Evolutionary conservation across 2,113 vertebrate genomes (phyloP).

Genomic region (Chrysochloris asiatica): DNA sequence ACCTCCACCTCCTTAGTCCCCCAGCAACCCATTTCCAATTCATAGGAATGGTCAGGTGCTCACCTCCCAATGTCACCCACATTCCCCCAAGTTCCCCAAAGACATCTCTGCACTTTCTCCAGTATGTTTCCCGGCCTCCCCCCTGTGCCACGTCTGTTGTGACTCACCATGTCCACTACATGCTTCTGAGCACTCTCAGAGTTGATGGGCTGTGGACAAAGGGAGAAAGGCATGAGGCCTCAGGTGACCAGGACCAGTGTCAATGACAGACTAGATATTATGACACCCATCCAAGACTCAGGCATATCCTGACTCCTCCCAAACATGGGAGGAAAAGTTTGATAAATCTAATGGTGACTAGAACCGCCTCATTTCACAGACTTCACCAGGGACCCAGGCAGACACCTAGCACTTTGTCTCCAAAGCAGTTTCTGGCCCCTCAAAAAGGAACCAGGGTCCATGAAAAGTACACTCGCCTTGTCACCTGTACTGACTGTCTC

Average conservation of each 20-base stretch:
- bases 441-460: neutral
- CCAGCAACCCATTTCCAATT: neutral
- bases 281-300: too few species aligned
- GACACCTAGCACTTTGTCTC: neutral
- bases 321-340: neutral
- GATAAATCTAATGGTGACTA: neutral
- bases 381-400: too few species aligned
- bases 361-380: neutral
- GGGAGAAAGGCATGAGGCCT: neutral
- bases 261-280: neutral
- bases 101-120: neutral
- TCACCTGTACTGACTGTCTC: fast-evolving
- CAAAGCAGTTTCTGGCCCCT: neutral
- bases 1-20: neutral
- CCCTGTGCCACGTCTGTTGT: fast-evolving
- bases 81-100: neutral
- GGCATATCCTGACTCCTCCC: neutral
- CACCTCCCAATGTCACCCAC: neutral
- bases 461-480: fast-evolving
- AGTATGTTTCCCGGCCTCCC: neutral
- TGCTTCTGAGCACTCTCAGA: conserved; percentile 58
- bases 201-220: conserved; percentile 68
- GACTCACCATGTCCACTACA: conserved; percentile 76
- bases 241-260: neutral
- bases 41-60: neutral